Evolutionary conservation across 2,888 invertebrate species (phyloP).

Genomic region (Dusona sp.): DNA sequence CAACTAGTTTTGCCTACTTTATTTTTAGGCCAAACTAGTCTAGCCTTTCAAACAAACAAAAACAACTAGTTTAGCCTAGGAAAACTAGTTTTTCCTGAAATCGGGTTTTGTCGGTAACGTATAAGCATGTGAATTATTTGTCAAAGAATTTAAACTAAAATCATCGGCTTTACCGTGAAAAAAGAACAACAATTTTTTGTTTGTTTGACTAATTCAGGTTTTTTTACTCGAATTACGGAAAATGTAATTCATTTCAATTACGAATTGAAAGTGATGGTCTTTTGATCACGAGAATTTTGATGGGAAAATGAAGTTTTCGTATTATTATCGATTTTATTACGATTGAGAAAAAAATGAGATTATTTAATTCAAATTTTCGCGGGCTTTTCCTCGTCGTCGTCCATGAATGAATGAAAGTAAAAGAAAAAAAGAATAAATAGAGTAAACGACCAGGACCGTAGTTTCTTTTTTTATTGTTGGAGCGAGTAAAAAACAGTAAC

Average conservation of each 20-base stretch:
- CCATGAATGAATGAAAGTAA: constrained; percentile 55
- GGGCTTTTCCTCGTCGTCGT: constrained; percentile 1
- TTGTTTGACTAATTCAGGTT: not conserved
- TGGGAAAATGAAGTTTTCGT: not conserved
- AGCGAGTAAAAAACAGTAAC: not conserved
- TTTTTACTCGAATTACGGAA: not conserved
- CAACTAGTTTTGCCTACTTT: not conserved
- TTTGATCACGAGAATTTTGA: not conserved
- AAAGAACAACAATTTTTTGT: not conserved
- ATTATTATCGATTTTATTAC: not conserved
- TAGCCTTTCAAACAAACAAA: not conserved
- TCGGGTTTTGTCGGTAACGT: not conserved
- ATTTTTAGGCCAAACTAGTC: too few relatives aligned
- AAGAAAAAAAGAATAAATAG: not conserved
- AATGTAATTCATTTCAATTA: not conserved
- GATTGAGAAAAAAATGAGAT: not conserved
- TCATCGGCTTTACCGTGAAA: not conserved
- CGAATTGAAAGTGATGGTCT: too few relatives aligned
- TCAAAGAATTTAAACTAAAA: not conserved
- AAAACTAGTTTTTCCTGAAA: not conserved
- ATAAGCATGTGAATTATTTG: not conserved
- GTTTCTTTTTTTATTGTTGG: constrained; percentile 9
- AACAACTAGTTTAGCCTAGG: not conserved
- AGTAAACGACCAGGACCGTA: not conserved
- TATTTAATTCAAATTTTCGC: constrained; percentile 27